Evolutionary conservation across 2,888 invertebrate species (phyloP), one percentile per base, ranked within the genome.

Genomic region (Xestoiulus laeticollis): DNA sequence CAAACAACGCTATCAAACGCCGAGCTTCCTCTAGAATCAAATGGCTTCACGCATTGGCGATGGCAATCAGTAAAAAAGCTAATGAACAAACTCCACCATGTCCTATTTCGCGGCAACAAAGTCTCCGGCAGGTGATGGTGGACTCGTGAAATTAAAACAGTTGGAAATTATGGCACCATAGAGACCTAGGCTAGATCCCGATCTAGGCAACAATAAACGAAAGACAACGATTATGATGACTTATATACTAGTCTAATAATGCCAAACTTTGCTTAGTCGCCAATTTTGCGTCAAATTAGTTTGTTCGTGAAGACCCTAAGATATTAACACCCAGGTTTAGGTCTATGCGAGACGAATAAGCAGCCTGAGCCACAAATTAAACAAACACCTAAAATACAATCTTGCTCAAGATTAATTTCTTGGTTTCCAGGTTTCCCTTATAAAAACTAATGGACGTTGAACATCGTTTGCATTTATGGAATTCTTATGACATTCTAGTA

Each of bases 1-100:
- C 78, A 32, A 78, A 78, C 78, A 78, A 68, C 78, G 78, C 78
- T 78, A 78, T 30, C 78, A 30, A 78, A 30, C 30, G 30, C 78
- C 16, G 78, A 78, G 30, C 30, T 78, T 16, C 30, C 14, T 78
- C 10, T 1, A 14, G 30, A 32, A 32, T 14, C 30, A 78, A 32
- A 32, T 32, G 30, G 30, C 78, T 26, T 3, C 10, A 68, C 10
- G 30, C 30, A 78, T 30, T 26, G 78, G 30, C 30, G 78, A 30
- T 78, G 78, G 14, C 78, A 78, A 30, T 78, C 78, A 78, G 30
- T 30, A 78, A 78, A 78, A 78, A 48, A 19, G 30, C 30, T 78
- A 78, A 78, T 78, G 78, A 78, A 30, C 30, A 78, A 78, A 78
- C 78, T 10, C 30, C 78, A 78, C 78, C 78, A 78, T 8, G 30